Conservation (phyloP, 2,888 invertebrate species). For the Rhorus exstirpatorius region DNA sequence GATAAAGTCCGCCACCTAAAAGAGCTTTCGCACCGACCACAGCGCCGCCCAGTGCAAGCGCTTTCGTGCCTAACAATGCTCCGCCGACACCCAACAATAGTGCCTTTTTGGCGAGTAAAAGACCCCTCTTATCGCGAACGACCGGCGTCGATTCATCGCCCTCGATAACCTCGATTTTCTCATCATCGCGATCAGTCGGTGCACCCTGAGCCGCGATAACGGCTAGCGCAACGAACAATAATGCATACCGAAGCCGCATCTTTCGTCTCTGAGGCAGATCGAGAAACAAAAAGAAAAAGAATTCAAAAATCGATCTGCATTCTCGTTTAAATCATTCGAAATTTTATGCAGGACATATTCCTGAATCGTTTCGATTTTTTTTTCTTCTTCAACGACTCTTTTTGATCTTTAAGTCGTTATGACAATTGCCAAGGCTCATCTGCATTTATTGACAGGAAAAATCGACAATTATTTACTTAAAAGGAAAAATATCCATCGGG, state of each 20-base stretch:
- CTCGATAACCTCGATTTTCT: constrained; percentile 7
- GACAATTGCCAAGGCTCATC: too few species aligned
- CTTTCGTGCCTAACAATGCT: constrained; percentile 74
- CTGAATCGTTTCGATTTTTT: too few species aligned
- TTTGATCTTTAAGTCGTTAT: too few species aligned
- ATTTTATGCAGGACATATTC: too few species aligned
- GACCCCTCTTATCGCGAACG: constrained; percentile 72
- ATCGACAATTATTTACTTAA: too few species aligned
- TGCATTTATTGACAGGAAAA: too few species aligned
- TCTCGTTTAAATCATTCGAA: too few species aligned
- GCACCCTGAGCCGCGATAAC: constrained; percentile 68
- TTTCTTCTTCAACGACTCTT: too few species aligned
- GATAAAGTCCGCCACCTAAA: constrained; percentile 74
- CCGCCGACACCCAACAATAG: constrained; percentile 75
- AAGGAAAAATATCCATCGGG: too few species aligned
- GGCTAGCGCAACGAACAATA: constrained; percentile 62
- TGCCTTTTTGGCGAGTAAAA: constrained; percentile 74
- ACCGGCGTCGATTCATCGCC: too few species aligned
- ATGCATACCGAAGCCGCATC: constrained; percentile 71
- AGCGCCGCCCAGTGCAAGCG: constrained; percentile 72
- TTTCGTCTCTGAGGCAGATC: constrained; percentile 69
- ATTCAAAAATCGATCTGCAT: too few species aligned
- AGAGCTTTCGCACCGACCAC: constrained; percentile 63
- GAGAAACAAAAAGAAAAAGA: not conserved
- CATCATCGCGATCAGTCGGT: constrained; percentile 43